Percentiles rank a stretch among this genome's conserved stretches.
Conservation (phyloP, 2,797 vertebrate genomes). For the Saxicola maurus region DNA sequence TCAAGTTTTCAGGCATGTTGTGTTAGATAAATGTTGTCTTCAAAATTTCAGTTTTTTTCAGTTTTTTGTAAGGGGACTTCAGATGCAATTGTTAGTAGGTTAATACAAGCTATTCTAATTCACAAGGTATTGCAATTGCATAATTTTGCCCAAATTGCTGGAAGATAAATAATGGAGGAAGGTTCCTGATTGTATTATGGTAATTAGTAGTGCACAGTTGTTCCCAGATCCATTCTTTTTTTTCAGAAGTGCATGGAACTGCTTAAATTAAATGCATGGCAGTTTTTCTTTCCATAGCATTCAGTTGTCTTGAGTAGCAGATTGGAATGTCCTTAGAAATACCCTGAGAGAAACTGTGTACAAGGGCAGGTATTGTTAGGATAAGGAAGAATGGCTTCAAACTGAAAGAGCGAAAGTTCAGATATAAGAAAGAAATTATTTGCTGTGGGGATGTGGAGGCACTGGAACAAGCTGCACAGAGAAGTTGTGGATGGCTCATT, state of each 20-base stretch:
- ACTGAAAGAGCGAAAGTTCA: neutral
- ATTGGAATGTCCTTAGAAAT: neutral
- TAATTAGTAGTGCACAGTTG: neutral
- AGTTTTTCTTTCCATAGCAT: neutral
- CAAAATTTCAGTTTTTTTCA: rapidly evolving
- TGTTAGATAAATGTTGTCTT: neutral
- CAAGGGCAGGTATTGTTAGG: neutral
- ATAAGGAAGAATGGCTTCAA: neutral
- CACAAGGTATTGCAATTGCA: neutral
- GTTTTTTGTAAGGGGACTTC: neutral
- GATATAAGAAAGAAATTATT: neutral
- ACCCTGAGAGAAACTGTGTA: neutral
- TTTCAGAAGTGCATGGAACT: neutral
- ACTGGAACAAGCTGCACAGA: neutral
- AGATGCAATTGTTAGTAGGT: neutral
- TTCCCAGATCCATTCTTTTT: neutral
- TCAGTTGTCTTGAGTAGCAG: neutral
- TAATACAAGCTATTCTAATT: neutral
- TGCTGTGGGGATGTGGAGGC: neutral
- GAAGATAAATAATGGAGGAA: neutral
- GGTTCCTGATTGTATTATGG: neutral
- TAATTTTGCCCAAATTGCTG: neutral
- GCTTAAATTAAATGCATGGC: neutral
- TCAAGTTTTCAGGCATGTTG: neutral
- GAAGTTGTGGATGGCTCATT: neutral